These are phyloP conservation scores for Hoplodrina ambigua DNA, from an alignment of 2,888 invertebrate genomes.

Conservation along the genomic window DNA sequence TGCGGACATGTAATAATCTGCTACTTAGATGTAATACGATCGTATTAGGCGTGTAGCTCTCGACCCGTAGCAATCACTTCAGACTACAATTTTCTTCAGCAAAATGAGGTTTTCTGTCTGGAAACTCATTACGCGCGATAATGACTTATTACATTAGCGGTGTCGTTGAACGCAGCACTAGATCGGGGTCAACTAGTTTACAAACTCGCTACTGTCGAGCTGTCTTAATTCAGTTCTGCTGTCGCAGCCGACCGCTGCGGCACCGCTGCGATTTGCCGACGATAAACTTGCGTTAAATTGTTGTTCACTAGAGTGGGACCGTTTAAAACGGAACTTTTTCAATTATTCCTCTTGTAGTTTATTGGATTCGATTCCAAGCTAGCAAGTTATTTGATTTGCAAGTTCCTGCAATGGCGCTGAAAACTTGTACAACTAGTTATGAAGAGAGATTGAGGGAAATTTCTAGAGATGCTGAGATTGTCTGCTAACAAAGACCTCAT, in stretches of 20 bases:
- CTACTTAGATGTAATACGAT: neutral
- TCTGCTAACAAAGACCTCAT: conserved; percentile 54
- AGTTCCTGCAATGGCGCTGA: conserved; percentile 64
- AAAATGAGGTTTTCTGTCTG: conserved; percentile 41
- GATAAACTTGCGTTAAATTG: conserved; percentile 75
- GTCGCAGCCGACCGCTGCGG: conserved; percentile 74
- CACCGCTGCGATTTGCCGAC: conserved; percentile 68
- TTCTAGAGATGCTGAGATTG: conserved; percentile 52
- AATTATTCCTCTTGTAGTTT: conserved; percentile 76
- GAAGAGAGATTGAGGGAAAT: conserved; percentile 60
- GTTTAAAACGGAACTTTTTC: conserved; percentile 78
- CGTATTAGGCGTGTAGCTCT: conserved; percentile 3
- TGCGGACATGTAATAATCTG: conserved; percentile 4
- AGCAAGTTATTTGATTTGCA: conserved; percentile 76
- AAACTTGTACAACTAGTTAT: conserved; percentile 65
- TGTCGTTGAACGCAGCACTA: conserved; percentile 62
- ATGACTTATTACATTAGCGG: conserved; percentile 44
- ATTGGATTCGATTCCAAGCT: conserved; percentile 74
- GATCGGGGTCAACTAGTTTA: conserved; percentile 68
- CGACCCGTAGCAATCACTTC: conserved; percentile 14
- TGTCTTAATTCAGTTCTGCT: conserved; percentile 81
- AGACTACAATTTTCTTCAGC: conserved; percentile 41
- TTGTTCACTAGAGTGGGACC: conserved; percentile 68
- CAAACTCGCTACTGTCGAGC: conserved; percentile 75
- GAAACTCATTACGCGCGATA: conserved; percentile 39